phyloP scores from a whole-genome alignment of 2,797 vertebrate genomes.

The Anguilla megastoma region DNA sequence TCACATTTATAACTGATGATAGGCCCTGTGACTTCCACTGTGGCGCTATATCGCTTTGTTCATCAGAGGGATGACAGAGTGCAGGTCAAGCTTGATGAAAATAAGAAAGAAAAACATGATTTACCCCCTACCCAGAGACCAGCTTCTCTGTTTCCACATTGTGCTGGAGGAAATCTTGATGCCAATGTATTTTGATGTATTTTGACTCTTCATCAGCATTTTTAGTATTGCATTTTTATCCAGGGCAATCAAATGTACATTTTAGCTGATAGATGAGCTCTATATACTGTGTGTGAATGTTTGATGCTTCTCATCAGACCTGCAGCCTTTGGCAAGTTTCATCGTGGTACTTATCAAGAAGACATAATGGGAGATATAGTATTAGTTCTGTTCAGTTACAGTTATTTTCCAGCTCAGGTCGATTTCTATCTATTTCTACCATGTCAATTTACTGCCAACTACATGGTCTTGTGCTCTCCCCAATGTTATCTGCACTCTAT shows the following conservation, averaged over 20 bases:
- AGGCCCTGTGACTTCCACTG: background rate
- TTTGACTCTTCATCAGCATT: background rate
- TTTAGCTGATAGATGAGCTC: background rate
- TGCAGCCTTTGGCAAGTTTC: background rate
- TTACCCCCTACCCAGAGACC: background rate
- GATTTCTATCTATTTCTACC: background rate
- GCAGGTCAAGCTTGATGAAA: background rate
- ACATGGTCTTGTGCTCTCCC: background rate
- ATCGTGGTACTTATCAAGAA: background rate
- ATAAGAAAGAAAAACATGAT: background rate
- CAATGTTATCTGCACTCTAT: background rate
- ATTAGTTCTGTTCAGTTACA: background rate
- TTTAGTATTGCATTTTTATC: background rate
- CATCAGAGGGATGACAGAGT: background rate
- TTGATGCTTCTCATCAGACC: background rate
- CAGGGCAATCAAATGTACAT: background rate
- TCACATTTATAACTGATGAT: background rate
- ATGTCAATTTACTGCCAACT: background rate
- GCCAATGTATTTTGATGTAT: background rate
- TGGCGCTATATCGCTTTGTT: background rate
- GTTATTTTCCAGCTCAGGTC: background rate
- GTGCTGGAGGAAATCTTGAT: background rate
- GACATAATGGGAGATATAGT: background rate
- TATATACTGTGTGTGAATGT: background rate
- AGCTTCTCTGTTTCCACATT: background rate